Conservation (phyloP, 2,888 invertebrate species). For the Drosophila crucigera region DNA sequence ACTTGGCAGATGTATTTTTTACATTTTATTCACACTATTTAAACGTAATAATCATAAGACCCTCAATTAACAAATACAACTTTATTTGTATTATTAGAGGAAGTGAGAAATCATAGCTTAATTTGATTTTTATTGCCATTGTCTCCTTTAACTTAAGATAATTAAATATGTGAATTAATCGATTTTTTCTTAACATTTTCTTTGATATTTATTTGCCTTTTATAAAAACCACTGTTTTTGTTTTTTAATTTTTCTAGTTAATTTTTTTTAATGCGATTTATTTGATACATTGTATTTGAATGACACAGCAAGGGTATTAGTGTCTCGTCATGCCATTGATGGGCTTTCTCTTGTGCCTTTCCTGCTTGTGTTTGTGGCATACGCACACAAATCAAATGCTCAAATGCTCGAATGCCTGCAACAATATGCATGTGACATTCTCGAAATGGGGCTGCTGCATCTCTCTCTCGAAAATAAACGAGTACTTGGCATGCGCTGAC, state of each 20-base stretch:
- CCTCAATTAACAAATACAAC: background rate
- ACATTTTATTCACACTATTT: background rate
- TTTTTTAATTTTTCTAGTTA: background rate
- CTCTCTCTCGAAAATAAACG: conserved; percentile 30
- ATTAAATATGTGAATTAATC: background rate
- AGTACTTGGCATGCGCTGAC: conserved; percentile 72
- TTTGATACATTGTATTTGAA: background rate
- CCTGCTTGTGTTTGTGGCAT: conserved; percentile 30
- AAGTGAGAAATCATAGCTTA: background rate
- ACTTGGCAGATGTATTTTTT: background rate
- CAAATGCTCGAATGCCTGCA: conserved; percentile 61
- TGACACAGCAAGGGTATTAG: conserved; percentile 42
- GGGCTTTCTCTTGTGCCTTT: conserved; percentile 25
- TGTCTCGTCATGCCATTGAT: conserved; percentile 39
- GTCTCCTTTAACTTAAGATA: background rate
- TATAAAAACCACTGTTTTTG: background rate
- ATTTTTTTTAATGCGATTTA: conserved; percentile 17
- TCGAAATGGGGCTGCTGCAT: background rate
- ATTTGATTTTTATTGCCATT: background rate
- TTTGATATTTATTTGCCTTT: background rate
- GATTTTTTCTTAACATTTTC: background rate
- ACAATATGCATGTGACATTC: conserved; percentile 61
- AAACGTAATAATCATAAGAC: background rate
- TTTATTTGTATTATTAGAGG: background rate
- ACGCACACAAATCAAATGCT: conserved; percentile 61